These are phyloP conservation scores for Oopsacas minuta DNA, from an alignment of 37 sponge, comb jelly and placozoan species.

Conservation along the genomic window DNA sequence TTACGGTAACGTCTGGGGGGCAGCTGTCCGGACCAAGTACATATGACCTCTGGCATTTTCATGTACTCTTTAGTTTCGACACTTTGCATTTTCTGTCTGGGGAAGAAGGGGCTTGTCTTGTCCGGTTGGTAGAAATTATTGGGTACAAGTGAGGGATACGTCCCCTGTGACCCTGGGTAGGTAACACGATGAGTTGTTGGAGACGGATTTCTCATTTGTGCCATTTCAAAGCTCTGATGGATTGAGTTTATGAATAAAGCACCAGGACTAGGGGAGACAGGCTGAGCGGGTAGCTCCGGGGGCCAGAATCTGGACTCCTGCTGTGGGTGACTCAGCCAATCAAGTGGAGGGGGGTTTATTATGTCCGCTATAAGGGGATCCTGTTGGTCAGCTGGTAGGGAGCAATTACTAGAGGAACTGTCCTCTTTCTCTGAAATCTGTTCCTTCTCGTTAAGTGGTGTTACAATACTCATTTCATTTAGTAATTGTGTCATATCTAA, in stretches of 20 bases:
- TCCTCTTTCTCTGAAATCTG: neutral
- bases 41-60: constrained; percentile 39
- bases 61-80: neutral
- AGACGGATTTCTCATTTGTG: neutral
- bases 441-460: neutral
- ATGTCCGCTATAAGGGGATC: neutral
- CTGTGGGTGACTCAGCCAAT: neutral
- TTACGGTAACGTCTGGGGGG: constrained; percentile 74
- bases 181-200: neutral
- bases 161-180: neutral
- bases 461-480: neutral
- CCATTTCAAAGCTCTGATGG: constrained; percentile 12
- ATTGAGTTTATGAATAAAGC: neutral
- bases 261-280: neutral
- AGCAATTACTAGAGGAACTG: neutral
- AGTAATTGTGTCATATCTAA: neutral
- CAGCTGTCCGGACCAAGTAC: constrained; percentile 91
- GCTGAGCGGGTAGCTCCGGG: neutral
- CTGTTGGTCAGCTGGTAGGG: neutral
- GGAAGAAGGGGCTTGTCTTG: neutral
- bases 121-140: constrained; percentile 7
- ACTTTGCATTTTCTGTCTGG: neutral
- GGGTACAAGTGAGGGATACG: neutral
- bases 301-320: neutral
- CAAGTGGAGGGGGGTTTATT: neutral